A percentile compares a stretch with the other conserved stretches of the same genome.
Conservation (phyloP, 2,888 invertebrate species). For the Blomia tropicalis region DNA sequence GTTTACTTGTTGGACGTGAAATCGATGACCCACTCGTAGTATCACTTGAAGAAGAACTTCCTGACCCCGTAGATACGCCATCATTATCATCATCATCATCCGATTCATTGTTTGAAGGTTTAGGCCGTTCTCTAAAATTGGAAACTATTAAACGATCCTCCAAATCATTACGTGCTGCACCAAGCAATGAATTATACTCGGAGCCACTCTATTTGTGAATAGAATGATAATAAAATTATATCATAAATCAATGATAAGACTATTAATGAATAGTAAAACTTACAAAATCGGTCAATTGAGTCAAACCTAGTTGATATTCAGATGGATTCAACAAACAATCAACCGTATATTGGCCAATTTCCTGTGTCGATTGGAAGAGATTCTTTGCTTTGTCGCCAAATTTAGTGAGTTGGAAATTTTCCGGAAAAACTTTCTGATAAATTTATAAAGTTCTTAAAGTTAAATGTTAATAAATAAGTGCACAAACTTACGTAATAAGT, state of each 20-base stretch:
- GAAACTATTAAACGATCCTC: background rate
- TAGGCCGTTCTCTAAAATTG: background rate
- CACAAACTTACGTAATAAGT: background rate
- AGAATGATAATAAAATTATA: background rate
- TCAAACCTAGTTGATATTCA: constrained; percentile 6
- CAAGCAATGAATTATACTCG: constrained; percentile 3
- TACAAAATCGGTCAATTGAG: constrained; percentile 8
- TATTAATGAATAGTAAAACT: too few species aligned
- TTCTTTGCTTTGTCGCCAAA: background rate
- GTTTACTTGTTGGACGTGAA: too few species aligned
- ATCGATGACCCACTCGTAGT: too few species aligned
- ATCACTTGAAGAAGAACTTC: too few species aligned
- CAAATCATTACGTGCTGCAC: background rate
- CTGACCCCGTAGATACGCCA: background rate
- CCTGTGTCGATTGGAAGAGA: background rate
- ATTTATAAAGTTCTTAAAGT: background rate
- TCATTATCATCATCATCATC: background rate
- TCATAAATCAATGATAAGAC: background rate
- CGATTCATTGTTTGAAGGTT: background rate
- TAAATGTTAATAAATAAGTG: background rate
- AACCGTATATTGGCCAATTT: background rate
- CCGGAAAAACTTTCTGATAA: constrained; percentile 12
- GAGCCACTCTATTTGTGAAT: background rate
- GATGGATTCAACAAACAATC: background rate
- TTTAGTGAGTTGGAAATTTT: background rate